phyloP scores from a whole-genome alignment of 2,113 vertebrate genomes.

The Parus major region DNA sequence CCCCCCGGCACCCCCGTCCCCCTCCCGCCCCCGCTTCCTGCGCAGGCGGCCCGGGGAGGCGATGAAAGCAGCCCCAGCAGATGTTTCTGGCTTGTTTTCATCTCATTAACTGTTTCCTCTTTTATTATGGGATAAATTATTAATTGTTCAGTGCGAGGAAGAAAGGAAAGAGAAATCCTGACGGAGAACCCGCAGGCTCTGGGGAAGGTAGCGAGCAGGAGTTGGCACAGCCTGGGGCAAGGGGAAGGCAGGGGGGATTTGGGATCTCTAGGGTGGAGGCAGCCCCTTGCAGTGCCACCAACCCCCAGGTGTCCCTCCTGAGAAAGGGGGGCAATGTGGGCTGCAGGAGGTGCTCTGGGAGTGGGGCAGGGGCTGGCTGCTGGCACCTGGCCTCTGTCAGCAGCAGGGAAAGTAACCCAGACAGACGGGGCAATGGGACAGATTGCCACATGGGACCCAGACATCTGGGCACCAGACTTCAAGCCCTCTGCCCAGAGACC shows the following conservation, averaged over 20 bases:
- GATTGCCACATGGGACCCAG: not conserved
- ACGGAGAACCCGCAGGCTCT: not conserved
- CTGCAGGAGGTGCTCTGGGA: not conserved
- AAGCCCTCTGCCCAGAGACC: rapidly evolving
- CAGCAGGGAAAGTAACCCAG: not conserved
- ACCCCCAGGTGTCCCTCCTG: rapidly evolving
- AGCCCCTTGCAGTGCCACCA: not conserved
- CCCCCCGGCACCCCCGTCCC: not conserved
- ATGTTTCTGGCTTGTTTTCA: constrained; percentile 72
- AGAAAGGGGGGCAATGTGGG: not conserved
- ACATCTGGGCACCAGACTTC: not conserved
- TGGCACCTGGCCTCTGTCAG: not conserved
- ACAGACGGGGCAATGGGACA: not conserved
- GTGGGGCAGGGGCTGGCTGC: not conserved
- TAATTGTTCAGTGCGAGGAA: constrained; percentile 45
- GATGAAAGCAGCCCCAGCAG: constrained; percentile 71
- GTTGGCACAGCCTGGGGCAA: not conserved
- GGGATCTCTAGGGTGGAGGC: not conserved
- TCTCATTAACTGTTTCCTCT: constrained; percentile 68
- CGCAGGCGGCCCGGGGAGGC: not conserved
- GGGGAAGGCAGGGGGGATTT: not conserved
- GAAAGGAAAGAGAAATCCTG: constrained; percentile 63
- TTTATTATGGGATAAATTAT: constrained; percentile 73
- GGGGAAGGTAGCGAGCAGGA: not conserved
- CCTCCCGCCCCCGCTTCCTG: constrained; percentile 30